Percentiles rank a stretch among this genome's conserved stretches.
Conservation (phyloP, 1,140 invertebrate species). For the Cyphomyrmex costatus region DNA sequence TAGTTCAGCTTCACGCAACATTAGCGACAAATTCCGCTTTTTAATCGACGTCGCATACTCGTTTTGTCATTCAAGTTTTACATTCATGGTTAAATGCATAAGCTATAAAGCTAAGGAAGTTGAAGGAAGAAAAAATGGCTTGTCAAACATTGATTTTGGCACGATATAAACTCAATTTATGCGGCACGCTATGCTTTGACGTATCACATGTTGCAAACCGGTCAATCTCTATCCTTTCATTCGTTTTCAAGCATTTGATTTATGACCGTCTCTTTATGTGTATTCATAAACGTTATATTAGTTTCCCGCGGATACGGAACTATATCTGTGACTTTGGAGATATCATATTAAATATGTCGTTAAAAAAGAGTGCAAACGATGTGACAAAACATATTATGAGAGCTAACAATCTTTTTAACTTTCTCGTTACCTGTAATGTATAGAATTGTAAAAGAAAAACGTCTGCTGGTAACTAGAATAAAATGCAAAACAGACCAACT, state of each 20-base stretch:
- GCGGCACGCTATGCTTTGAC: slow-evolving; percentile 44
- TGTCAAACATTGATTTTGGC: slow-evolving; percentile 58
- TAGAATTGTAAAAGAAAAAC: not conserved
- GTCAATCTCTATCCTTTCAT: slow-evolving; percentile 71
- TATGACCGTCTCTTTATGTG: slow-evolving; percentile 69
- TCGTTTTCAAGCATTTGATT: slow-evolving; percentile 74
- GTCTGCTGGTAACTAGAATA: not conserved
- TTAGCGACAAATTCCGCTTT: slow-evolving; percentile 26
- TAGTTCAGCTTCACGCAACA: not conserved
- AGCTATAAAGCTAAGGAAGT: slow-evolving; percentile 3
- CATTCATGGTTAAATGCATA: not conserved
- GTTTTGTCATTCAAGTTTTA: not conserved
- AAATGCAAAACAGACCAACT: not conserved
- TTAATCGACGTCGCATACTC: not conserved
- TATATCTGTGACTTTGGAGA: slow-evolving; percentile 54
- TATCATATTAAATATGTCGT: slow-evolving; percentile 59
- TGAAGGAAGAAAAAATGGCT: slow-evolving; percentile 27
- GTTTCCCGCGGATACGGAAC: slow-evolving; percentile 62
- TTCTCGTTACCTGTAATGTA: not conserved
- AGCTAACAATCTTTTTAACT: not conserved
- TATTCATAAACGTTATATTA: slow-evolving; percentile 76
- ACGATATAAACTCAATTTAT: slow-evolving; percentile 64
- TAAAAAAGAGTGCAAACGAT: slow-evolving; percentile 50
- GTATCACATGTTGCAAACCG: slow-evolving; percentile 54
- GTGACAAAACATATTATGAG: not conserved